Conservation (phyloP, 1,140 invertebrate species). For the Bombus soroeensis region DNA sequence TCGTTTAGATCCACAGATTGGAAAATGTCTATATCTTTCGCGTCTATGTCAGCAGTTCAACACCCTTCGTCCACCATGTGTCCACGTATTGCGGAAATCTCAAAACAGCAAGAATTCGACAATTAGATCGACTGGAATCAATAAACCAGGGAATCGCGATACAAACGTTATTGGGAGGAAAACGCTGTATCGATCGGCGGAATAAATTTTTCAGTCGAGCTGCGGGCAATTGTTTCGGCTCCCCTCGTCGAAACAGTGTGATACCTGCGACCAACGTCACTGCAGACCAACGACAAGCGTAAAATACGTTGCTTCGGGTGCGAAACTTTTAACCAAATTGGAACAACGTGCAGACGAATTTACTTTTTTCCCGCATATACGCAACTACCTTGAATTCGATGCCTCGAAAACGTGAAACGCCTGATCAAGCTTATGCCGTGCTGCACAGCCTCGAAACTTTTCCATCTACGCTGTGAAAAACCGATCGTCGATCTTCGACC, state of each 20-base stretch:
- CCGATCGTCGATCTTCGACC: not conserved
- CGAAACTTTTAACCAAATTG: constrained; percentile 52
- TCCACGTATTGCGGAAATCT: not conserved
- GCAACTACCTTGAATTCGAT: no score
- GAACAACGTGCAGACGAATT: constrained; percentile 2
- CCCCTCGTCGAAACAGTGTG: not conserved
- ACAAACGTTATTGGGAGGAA: not conserved
- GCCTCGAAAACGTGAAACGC: not conserved
- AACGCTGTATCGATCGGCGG: constrained; percentile 12
- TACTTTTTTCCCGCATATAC: not conserved
- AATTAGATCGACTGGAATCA: constrained; percentile 7
- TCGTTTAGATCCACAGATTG: no score
- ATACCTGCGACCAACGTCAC: not conserved
- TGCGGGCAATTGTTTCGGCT: constrained; percentile 15
- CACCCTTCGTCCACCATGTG: no score
- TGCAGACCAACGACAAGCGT: constrained; percentile 22
- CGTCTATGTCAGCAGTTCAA: no score
- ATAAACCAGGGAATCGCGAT: not conserved
- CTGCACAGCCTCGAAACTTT: not conserved
- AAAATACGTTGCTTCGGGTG: constrained; percentile 35
- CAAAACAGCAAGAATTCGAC: not conserved
- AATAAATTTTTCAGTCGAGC: constrained; percentile 12
- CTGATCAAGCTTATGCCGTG: not conserved
- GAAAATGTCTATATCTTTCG: no score
- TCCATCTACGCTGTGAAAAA: not conserved